Evolutionary conservation across 2,113 vertebrate genomes (phyloP).

Genomic region (Thamnophis sirtalis): DNA sequence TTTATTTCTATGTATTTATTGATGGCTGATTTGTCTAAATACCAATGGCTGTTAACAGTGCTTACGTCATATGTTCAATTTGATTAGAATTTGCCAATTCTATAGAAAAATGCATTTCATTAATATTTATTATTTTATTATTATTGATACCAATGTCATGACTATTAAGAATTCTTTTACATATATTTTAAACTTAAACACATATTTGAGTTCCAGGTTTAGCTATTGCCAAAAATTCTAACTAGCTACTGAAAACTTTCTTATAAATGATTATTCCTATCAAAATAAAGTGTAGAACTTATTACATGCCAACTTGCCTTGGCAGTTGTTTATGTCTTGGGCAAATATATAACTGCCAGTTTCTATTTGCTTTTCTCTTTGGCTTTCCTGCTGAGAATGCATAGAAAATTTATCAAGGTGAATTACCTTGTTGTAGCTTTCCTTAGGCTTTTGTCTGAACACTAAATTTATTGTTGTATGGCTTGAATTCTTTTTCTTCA

Average conservation of each 20-base stretch:
- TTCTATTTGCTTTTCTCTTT: slow-evolving; percentile 12
- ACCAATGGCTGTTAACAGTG: not conserved
- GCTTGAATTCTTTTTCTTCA: not conserved
- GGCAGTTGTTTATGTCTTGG: not conserved
- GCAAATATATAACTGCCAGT: slow-evolving; percentile 3
- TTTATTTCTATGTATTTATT: not conserved
- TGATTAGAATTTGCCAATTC: not conserved
- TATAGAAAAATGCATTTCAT: not conserved
- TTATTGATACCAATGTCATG: not conserved
- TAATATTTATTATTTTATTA: slow-evolving; percentile 2
- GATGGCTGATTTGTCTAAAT: not conserved
- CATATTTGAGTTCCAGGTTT: not conserved
- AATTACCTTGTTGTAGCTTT: slow-evolving; percentile 15
- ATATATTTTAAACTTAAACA: not conserved
- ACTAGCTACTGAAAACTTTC: not conserved
- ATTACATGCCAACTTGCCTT: not conserved
- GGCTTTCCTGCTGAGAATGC: not conserved
- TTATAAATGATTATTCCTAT: not conserved
- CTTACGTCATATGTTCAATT: not conserved
- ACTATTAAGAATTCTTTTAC: not conserved
- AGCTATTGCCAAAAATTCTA: not conserved
- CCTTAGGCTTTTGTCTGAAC: slow-evolving; percentile 3
- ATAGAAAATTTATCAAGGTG: slow-evolving; percentile 7
- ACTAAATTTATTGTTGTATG: not conserved
- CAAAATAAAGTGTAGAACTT: not conserved